phyloP scores from a whole-genome alignment of 2,797 vertebrate species.

The Coregonus sp. region DNA sequence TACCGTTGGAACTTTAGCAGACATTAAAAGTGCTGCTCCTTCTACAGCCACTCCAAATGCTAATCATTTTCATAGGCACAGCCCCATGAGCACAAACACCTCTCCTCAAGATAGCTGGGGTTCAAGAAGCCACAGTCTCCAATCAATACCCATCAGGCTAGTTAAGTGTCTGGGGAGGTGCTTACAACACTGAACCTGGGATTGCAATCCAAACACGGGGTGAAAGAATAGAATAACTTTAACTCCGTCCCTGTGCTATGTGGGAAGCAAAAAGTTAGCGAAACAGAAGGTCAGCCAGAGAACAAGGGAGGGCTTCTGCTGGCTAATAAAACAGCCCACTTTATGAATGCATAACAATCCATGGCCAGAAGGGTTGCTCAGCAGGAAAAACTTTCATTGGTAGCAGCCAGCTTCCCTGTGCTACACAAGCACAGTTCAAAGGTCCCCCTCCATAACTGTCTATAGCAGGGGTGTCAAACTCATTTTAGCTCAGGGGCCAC shows the following conservation, averaged over 20 bases:
- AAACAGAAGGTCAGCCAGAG: constrained; percentile 1
- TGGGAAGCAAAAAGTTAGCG: background rate
- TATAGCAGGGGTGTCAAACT: background rate
- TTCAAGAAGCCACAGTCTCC: constrained; percentile 11
- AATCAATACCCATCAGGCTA: background rate
- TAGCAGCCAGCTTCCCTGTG: constrained; percentile 17
- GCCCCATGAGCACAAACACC: constrained; percentile 11
- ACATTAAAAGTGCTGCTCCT: background rate
- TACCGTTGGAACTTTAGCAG: background rate
- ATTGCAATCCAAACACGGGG: constrained; percentile 4
- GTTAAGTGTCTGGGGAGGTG: background rate
- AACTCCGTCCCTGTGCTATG: background rate
- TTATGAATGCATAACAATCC: constrained; percentile 20
- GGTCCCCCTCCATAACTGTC: constrained; percentile 19
- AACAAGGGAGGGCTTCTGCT: background rate
- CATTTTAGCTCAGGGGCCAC: too few relatives aligned
- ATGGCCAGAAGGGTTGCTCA: constrained; percentile 8
- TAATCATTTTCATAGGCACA: background rate
- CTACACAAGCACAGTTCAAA: constrained; percentile 36
- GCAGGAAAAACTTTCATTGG: constrained; percentile 18
- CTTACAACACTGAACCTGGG: constrained; percentile 6
- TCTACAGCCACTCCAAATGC: background rate
- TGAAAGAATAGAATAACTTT: constrained; percentile 20
- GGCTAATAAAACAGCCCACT: constrained; percentile 2
- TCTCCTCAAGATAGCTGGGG: background rate